These are phyloP conservation scores for Trachymyrmex cornetzi DNA, from an alignment of 1,140 invertebrate genomes.

Conservation along the genomic window DNA sequence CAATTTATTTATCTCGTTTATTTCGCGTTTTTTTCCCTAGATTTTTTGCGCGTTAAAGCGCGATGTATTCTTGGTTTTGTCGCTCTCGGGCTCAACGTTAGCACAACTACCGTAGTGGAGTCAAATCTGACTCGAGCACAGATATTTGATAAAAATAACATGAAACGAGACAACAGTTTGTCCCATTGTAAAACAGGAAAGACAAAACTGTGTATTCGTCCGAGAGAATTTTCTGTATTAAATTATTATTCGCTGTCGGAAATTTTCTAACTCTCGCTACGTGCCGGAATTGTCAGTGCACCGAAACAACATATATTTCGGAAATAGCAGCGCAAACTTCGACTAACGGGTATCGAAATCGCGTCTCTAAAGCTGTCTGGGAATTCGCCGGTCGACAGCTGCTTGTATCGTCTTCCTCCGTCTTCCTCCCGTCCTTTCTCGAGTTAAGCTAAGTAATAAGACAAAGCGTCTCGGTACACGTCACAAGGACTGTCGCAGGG, in stretches of 20 bases:
- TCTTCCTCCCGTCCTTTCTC: constrained; percentile 6
- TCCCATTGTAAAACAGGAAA: neutral
- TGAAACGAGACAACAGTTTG: constrained; percentile 6
- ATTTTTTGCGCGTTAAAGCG: constrained; percentile 47
- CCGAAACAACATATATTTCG: constrained; percentile 12
- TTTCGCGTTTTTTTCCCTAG: constrained; percentile 15
- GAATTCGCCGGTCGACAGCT: constrained; percentile 32
- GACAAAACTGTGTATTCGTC: constrained; percentile 6
- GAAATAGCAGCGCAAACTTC: constrained; percentile 15
- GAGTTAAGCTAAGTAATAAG: constrained; percentile 43
- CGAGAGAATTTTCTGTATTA: constrained; percentile 22
- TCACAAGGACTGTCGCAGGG: constrained; percentile 14
- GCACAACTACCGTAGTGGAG: neutral
- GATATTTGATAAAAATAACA: constrained; percentile 59
- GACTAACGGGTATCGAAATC: constrained; percentile 29
- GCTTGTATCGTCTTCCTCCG: neutral
- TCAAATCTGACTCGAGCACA: constrained; percentile 18
- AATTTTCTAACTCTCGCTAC: constrained; percentile 3
- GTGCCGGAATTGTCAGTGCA: neutral
- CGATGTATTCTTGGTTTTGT: constrained; percentile 48
- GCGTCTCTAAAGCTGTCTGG: constrained; percentile 29
- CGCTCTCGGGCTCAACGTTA: constrained; percentile 18
- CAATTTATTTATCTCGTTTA: constrained; percentile 62
- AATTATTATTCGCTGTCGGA: constrained; percentile 34
- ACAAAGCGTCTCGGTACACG: constrained; percentile 14